Evolutionary conservation across 2,113 vertebrate genomes (phyloP).

Genomic region (Leucoraja erinaceus): DNA sequence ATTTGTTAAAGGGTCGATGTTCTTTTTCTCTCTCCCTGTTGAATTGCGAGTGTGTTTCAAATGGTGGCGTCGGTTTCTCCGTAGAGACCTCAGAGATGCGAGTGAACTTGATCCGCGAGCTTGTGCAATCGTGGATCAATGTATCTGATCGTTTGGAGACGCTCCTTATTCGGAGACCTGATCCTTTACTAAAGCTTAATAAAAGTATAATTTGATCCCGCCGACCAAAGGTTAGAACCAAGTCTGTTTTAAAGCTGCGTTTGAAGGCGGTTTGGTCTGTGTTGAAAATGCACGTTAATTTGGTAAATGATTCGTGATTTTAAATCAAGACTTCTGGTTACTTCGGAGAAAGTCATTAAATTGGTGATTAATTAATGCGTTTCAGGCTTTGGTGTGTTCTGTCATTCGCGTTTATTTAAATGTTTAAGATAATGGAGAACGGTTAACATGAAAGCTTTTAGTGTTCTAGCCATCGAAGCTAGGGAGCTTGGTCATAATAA

Average conservation of each 20-base stretch:
- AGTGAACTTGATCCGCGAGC: not conserved
- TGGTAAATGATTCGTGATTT: conserved; percentile 10
- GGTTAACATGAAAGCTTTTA: conserved; percentile 13
- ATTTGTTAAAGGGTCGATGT: not conserved
- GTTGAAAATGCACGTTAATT: not conserved
- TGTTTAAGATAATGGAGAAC: not conserved
- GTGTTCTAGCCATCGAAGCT: not conserved
- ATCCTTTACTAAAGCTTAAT: conserved; percentile 9
- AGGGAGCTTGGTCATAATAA: not conserved
- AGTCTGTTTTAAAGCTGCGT: not conserved
- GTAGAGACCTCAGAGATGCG: not conserved
- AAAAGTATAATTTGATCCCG: not conserved
- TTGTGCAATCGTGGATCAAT: conserved; percentile 31
- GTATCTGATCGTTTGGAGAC: conserved; percentile 21
- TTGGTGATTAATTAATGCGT: not conserved
- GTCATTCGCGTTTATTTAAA: not conserved
- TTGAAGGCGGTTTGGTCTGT: not conserved
- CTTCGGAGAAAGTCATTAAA: not conserved
- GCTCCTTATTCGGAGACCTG: conserved; percentile 20
- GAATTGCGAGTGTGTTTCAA: conserved; percentile 13
- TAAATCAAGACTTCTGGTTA: not conserved
- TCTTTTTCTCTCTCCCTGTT: not conserved
- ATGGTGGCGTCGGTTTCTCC: conserved; percentile 23
- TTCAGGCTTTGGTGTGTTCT: not conserved
- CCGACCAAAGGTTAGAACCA: conserved; percentile 16